Percentiles rank a stretch among this genome's conserved stretches.
Evolutionary conservation across 2,797 vertebrate species (phyloP).

Genomic region (Acipenser ruthenus): DNA sequence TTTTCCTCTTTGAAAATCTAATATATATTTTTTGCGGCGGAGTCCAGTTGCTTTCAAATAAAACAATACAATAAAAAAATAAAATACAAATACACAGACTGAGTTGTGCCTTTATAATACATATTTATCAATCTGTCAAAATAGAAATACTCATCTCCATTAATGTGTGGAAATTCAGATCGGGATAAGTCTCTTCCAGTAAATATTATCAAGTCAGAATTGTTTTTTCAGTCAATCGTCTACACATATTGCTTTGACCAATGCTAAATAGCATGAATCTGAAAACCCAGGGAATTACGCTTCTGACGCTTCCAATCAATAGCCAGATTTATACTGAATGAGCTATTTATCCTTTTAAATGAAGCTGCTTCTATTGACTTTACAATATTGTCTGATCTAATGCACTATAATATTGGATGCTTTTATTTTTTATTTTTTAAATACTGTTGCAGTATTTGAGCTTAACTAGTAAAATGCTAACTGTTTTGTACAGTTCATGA

Average conservation of each 20-base stretch:
- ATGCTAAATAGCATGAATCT: slow-evolving; percentile 49
- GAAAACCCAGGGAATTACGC: slow-evolving; percentile 36
- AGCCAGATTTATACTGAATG: slow-evolving; percentile 45
- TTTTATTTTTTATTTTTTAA: slow-evolving; percentile 43
- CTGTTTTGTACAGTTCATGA: no score
- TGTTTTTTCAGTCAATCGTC: slow-evolving; percentile 25
- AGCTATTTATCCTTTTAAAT: slow-evolving; percentile 43
- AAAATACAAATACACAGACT: slow-evolving; percentile 26
- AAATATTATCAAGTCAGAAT: slow-evolving; percentile 40
- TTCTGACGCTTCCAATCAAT: slow-evolving; percentile 51
- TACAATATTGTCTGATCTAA: slow-evolving; percentile 30
- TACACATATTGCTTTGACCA: slow-evolving; percentile 41
- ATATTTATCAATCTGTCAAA: slow-evolving; percentile 65
- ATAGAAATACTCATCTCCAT: slow-evolving; percentile 45
- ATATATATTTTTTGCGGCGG: slow-evolving; percentile 37
- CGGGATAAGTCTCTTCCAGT: slow-evolving; percentile 13
- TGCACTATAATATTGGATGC: slow-evolving; percentile 35
- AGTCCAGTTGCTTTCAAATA: slow-evolving; percentile 62
- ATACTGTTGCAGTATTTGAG: slow-evolving; percentile 18
- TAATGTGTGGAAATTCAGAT: slow-evolving; percentile 26
- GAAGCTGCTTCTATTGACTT: slow-evolving; percentile 28
- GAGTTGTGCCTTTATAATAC: slow-evolving; percentile 45
- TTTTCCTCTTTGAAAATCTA: slow-evolving; percentile 65
- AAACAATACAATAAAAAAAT: slow-evolving; percentile 40
- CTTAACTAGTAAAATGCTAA: no score